Base-by-base conservation (phyloP, 2,888 invertebrate species). In the Phyllotreta striolata region DNA sequence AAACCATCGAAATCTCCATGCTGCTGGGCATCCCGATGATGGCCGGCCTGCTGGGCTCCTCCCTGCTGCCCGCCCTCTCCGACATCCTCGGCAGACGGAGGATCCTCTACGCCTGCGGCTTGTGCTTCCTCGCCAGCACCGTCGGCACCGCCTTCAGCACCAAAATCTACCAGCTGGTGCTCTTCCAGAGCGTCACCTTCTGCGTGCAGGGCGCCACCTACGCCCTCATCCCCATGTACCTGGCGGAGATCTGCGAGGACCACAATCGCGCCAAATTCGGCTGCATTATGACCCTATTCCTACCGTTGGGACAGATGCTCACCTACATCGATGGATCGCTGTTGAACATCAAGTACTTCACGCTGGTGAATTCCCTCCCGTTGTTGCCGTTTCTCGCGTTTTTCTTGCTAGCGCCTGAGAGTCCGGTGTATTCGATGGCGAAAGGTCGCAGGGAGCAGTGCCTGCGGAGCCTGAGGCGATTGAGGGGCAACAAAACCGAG, bases 61-160 rank as follows among this genome's bases (percentile, higher is more conserved):
- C 65, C 4, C 0, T 71, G 1, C 58, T 70, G 6, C 69, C 66
- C 8, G 46, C 46, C 8, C 39, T 52, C 7, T 51, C 67, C 1
- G 65, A 70, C 10, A 46, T 40, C 9, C 46, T 69, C 1, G 91
- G 91, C 0, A 83, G 90, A 10, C 91, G 89, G 81, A 85, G 83
- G 83, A 85, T 88, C 0, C 80, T 92, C 7, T 76, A 91, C 5
- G 78, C 85, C 6, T 84, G 88, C 12, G 81, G 87, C 0, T 70
- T 89, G 0, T 89, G 91, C 0, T 88, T 89, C 60, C 77, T 89
- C 14, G 39, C 88, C 0, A 90, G 70, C 1, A 44, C 66, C 13
- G 12, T 66, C 0, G 54, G 64, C 0, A 7, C 61, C 6, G 66
- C 70, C 0, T 69, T 69, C 12, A 66, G 67, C 3, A 54, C 57